Evolutionary conservation across 2,888 invertebrate genomes (phyloP).

Genomic region (Micropterix aruncella): DNA sequence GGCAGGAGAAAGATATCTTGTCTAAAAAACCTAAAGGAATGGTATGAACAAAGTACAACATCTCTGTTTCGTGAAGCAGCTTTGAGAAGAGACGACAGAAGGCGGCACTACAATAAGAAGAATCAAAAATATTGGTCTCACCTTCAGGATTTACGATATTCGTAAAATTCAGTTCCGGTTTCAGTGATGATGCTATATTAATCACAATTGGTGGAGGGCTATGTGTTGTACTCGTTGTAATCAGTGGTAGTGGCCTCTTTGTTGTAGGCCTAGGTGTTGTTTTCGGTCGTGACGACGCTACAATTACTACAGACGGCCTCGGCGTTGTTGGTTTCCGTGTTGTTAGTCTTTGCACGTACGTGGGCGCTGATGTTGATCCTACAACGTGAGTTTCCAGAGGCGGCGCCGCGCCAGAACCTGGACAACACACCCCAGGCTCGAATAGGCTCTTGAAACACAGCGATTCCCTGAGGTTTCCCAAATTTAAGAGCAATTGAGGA

Average conservation of each 20-base stretch:
- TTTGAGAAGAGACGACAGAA: too few species aligned
- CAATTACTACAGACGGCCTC: conserved; percentile 16
- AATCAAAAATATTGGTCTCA: conserved; percentile 16
- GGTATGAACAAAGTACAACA: too few species aligned
- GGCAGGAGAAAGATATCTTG: too few species aligned
- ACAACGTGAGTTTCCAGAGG: conserved; percentile 23
- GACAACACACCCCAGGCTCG: conserved; percentile 88
- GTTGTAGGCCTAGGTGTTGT: conserved; percentile 20
- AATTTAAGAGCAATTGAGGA: conserved; percentile 68
- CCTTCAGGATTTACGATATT: conserved; percentile 40
- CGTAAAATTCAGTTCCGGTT: conserved; percentile 28
- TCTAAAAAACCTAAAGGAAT: too few species aligned
- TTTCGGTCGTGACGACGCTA: conserved; percentile 23
- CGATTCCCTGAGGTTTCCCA: conserved; percentile 70
- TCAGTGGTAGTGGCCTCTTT: conserved; percentile 16
- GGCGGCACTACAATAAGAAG: too few species aligned
- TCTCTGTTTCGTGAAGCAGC: too few species aligned
- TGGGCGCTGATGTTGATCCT: conserved; percentile 27
- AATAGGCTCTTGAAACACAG: conserved; percentile 84
- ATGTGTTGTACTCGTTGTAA: conserved; percentile 22
- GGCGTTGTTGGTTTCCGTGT: conserved; percentile 21
- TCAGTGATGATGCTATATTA: conserved; percentile 24
- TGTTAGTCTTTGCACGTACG: conserved; percentile 27
- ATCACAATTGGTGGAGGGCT: conserved; percentile 32
- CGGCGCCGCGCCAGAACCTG: conserved; percentile 34